Evolutionary conservation across 2,888 invertebrate species (phyloP), one percentile per base, ranked within the genome.

Genomic region (Diloba caeruleocephala): DNA sequence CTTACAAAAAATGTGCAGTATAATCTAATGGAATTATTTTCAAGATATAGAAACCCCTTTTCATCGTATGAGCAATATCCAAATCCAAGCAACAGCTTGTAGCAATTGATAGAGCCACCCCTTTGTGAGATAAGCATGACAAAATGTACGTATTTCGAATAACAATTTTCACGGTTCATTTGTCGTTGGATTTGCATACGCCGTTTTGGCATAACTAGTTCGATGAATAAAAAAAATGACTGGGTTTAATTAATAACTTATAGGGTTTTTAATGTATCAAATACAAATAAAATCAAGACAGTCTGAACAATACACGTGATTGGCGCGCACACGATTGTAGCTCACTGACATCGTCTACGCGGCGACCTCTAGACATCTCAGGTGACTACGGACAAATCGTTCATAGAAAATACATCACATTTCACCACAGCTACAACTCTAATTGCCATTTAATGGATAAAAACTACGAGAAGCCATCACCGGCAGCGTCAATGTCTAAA

Each of bases 291-390:
- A 62, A 56, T 56, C 38, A 71, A 69, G 71, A 51, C 41, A 48
- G 26, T 48, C 46, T 56, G 52, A 66, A 66, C 52, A 58, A 59
- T 76, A 79, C 83, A 85, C 80, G 82, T 82, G 85, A 87, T 85
- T 84, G 82, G 80, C 83, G 79, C 81, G 79, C 81, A 81, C 74
- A 71, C 59, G 51, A 67, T 76, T 74, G 77, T 74, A 78, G 68
- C 76, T 74, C 74, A 67, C 72, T 68, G 71, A 65, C 71, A 65
- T 66, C 78, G 72, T 74, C 77, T 78, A 75, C 76, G 74, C 78
- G 69, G 69, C 82, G 90, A 89, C 90, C 90, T 89, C 87, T 81
- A 90, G 89, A 89, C 89, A 79, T 66, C 73, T 74, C 86, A 89
- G 90, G 89, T 89, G 85, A 82, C 79, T 81, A 79, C 58, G 75